Evolutionary conservation across 2,113 vertebrate species (phyloP).

Genomic region (Piaya cayana): DNA sequence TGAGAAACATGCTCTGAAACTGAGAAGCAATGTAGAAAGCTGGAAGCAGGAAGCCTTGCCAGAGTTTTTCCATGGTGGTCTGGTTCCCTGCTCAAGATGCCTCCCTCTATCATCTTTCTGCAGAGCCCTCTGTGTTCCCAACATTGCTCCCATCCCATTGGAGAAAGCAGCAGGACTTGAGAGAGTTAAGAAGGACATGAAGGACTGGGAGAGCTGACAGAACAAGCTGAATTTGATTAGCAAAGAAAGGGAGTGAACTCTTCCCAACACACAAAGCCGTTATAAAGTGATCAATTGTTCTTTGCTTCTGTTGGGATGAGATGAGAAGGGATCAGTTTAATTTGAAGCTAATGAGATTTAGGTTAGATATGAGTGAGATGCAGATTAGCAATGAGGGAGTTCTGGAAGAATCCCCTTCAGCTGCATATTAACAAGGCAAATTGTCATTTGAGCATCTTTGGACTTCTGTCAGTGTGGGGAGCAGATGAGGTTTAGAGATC

Average conservation of each 20-base stretch:
- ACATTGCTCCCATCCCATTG: rapidly evolving
- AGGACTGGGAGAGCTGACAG: not conserved
- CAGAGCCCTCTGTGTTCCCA: not conserved
- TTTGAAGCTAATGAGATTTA: not conserved
- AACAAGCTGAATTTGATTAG: not conserved
- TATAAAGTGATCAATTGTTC: not conserved
- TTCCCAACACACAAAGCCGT: not conserved
- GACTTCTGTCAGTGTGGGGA: not conserved
- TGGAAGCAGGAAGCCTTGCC: not conserved
- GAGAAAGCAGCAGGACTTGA: not conserved
- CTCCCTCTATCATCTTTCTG: not conserved
- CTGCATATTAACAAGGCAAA: not conserved
- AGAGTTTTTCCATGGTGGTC: not conserved
- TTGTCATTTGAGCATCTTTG: not conserved
- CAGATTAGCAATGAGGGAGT: not conserved
- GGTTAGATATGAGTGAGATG: not conserved
- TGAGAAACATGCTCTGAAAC: not conserved
- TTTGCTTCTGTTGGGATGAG: not conserved
- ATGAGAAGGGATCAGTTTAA: not conserved
- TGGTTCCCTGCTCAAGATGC: not conserved
- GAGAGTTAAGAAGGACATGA: not conserved
- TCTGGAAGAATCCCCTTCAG: not conserved
- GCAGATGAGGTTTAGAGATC: not conserved
- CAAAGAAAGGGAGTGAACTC: not conserved
- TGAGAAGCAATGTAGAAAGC: not conserved